Evolutionary conservation across 1,140 invertebrate species (phyloP).

Genomic region (Hyles vespertilio): DNA sequence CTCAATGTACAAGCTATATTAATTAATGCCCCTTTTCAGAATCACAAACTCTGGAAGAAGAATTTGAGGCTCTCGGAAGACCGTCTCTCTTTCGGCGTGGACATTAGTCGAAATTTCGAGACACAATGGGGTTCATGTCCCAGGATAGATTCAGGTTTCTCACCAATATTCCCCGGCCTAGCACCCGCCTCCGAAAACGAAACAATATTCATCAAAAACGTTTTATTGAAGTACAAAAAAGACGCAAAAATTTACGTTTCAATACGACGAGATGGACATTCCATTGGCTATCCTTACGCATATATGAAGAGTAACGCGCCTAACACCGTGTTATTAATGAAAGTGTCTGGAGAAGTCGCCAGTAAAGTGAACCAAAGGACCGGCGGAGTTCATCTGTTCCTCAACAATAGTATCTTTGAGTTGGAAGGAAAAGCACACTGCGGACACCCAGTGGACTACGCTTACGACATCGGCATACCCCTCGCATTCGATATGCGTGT

Average conservation of each 20-base stretch:
- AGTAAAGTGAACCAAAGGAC: slow-evolving; percentile 52
- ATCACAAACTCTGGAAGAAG: slow-evolving; percentile 41
- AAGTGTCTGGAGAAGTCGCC: slow-evolving; percentile 36
- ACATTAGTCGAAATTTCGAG: slow-evolving; percentile 56
- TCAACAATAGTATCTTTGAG: slow-evolving; percentile 44
- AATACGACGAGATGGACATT: slow-evolving; percentile 49
- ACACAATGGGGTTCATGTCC: slow-evolving; percentile 38
- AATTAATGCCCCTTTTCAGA: neutral
- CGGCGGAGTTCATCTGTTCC: slow-evolving; percentile 42
- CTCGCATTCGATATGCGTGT: slow-evolving; percentile 56
- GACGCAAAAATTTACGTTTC: slow-evolving; percentile 51
- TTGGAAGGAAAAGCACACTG: slow-evolving; percentile 43
- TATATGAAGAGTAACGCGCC: slow-evolving; percentile 16
- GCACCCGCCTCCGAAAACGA: slow-evolving; percentile 45
- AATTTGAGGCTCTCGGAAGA: slow-evolving; percentile 31
- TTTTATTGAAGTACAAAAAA: slow-evolving; percentile 42
- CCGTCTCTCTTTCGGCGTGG: slow-evolving; percentile 39
- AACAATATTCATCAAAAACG: slow-evolving; percentile 43
- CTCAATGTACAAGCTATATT: too few species aligned
- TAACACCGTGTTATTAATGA: slow-evolving; percentile 18
- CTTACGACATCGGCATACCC: slow-evolving; percentile 32
- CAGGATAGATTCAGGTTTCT: slow-evolving; percentile 30
- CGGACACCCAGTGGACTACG: slow-evolving; percentile 61
- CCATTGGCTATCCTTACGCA: slow-evolving; percentile 47
- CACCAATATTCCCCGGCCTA: slow-evolving; percentile 38